Base-by-base conservation (phyloP, 2,888 invertebrate genomes). In the Oxytorus armatus region DNA sequence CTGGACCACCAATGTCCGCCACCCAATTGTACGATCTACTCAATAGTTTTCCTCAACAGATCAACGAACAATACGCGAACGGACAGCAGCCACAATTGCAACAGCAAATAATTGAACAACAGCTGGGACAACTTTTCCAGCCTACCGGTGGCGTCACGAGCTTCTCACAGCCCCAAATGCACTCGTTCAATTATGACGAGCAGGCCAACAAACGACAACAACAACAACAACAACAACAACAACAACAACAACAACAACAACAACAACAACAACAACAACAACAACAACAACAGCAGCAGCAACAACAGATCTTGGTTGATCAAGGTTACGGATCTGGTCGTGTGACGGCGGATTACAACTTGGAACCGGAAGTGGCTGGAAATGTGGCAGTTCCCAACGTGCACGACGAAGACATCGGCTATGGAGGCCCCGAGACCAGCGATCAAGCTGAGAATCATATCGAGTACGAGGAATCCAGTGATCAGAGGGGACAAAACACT, bases 181-280 rank as follows among this genome's bases (percentile, higher is more conserved):
- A 91, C 53, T 90, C 91, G 0, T 91, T 91, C 65, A 91, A 91
- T 83, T 91, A 91, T 72, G 88, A 90, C 65, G 91, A 91, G 76
- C 90, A 91, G 61, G 87, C 88, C 53, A 90, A 88, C 84, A 87
- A 89, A 74, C 77, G 88, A 76, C 87, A 86, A 72, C 85, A 87
- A 81, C 85, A 90, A 84, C 74, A 92, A n/a, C 81, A 76, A 5
- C 74, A 77, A 5, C 79, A 73, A 10, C 57, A 33, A 7, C 85
- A 84, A 39, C 76, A 76, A 14, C 84, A 83, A 7, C 82, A 77
- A 3, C 84, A 82, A 51, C 77, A 80, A 18, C 84, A 85, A 44
- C 82, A 82, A 44, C 92, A 66, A 39, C 51, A 36, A 10, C 81
- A 82, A 14, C 85, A 84, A 33, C 76, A 76, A n/a, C 84, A 83